Evolutionary conservation across 1,140 invertebrate species (phyloP).

Genomic region (Hypothenemus hampei): DNA sequence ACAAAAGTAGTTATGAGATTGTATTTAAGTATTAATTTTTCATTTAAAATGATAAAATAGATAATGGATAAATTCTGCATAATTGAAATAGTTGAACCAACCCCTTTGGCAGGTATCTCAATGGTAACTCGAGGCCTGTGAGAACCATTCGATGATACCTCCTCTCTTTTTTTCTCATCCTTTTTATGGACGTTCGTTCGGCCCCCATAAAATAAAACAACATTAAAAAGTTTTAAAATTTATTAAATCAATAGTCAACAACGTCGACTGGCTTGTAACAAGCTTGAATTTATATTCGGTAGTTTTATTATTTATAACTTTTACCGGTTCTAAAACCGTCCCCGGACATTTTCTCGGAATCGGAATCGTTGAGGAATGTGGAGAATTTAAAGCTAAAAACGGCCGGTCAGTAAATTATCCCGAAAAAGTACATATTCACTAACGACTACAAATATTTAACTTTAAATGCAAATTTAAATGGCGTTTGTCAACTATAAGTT

Average conservation of each 20-base stretch:
- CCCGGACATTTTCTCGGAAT: constrained; percentile 21
- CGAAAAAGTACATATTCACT: constrained; percentile 19
- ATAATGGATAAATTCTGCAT: too few species aligned
- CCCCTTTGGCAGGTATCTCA: constrained; percentile 14
- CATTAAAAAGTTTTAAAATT: constrained; percentile 21
- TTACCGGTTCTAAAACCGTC: constrained; percentile 24
- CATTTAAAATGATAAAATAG: too few species aligned
- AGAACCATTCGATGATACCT: constrained; percentile 5
- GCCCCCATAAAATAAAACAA: constrained; percentile 17
- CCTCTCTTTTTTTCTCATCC: background rate
- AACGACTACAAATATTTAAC: constrained; percentile 25
- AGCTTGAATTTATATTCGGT: constrained; percentile 25
- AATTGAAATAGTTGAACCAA: too few species aligned
- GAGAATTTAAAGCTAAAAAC: constrained; percentile 20
- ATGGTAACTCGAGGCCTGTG: constrained; percentile 7
- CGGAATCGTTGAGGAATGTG: constrained; percentile 17
- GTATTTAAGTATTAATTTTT: too few species aligned
- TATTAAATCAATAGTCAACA: constrained; percentile 25
- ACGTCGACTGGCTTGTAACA: constrained; percentile 21
- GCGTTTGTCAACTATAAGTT: constrained; percentile 7
- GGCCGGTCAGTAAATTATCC: constrained; percentile 19
- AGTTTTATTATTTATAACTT: constrained; percentile 27
- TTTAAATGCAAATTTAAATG: constrained; percentile 26
- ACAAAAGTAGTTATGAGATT: too few species aligned
- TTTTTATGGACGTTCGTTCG: constrained; percentile 10